These are phyloP conservation scores for Enoplosus armatus DNA, from an alignment of 2,797 vertebrate genomes.

Conservation along the genomic window DNA sequence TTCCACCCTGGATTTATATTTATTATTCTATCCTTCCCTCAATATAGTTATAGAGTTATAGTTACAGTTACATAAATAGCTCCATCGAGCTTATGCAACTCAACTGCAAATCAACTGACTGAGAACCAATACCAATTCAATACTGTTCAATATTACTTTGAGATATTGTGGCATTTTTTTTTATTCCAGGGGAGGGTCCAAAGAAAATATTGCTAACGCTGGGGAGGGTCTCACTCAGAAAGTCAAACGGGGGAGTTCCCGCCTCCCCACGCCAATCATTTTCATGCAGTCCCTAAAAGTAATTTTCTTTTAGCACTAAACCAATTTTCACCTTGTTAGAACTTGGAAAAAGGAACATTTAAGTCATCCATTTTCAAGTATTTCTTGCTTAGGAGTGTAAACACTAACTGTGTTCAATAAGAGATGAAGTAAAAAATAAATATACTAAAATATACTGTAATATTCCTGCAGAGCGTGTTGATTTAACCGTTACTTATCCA, in stretches of 20 bases:
- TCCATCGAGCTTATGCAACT: neutral
- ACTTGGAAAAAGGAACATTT: no score
- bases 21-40: neutral
- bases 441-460: neutral
- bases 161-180: neutral
- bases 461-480: conserved; percentile 6
- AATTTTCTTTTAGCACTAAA: neutral
- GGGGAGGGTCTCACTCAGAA: no score
- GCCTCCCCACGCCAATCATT: no score
- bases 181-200: neutral
- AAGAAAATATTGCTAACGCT: no score
- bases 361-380: no score
- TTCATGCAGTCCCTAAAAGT: neutral
- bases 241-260: no score
- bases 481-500: neutral
- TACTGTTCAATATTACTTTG: neutral
- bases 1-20: neutral
- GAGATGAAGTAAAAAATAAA: neutral
- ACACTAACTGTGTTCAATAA: conserved; percentile 1
- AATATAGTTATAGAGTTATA: no score
- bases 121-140: neutral
- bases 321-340: neutral
- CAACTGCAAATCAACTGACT: neutral
- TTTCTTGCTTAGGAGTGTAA: neutral
- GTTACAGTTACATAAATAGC: neutral